These are phyloP conservation scores for Catostylus mosaicus DNA, from an alignment of 30 jellyfish, hydroid and myxozoan genomes.

Conservation along the genomic window DNA sequence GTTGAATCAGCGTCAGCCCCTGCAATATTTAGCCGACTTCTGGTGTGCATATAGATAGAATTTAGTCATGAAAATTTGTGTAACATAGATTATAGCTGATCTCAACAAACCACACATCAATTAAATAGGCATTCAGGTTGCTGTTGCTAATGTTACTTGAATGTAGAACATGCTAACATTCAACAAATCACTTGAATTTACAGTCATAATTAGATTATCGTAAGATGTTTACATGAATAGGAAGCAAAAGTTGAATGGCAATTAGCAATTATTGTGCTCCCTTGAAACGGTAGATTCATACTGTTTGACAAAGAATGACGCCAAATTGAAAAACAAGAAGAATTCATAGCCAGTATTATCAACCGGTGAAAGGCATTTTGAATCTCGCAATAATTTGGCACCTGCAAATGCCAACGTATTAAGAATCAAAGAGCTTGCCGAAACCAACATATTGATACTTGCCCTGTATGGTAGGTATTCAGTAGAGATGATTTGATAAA, in stretches of 20 bases:
- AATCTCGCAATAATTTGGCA: constrained; percentile 18
- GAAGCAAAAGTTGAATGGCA: neutral
- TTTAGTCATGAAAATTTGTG: too few relatives aligned
- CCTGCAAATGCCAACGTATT: constrained; percentile 40
- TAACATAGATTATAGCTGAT: too few relatives aligned
- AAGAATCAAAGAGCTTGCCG: constrained; percentile 24
- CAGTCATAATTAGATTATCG: neutral
- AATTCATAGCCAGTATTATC: neutral
- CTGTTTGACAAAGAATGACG: constrained; percentile 10
- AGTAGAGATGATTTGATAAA: too few relatives aligned
- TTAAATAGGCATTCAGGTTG: too few relatives aligned
- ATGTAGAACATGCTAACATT: neutral
- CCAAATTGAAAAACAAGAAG: constrained; percentile 21
- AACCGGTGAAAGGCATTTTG: neutral
- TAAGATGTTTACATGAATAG: neutral
- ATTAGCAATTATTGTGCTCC: neutral
- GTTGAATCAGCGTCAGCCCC: too few relatives aligned
- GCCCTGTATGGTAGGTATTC: neutral
- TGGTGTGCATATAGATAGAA: too few relatives aligned
- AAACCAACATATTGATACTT: neutral
- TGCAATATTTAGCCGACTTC: too few relatives aligned
- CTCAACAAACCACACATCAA: too few relatives aligned
- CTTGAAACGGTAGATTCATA: neutral
- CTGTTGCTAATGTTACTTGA: neutral
- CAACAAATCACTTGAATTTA: neutral